phyloP scores from a whole-genome alignment of 2,797 vertebrate genomes.

The Buphagus erythrorhynchus region DNA sequence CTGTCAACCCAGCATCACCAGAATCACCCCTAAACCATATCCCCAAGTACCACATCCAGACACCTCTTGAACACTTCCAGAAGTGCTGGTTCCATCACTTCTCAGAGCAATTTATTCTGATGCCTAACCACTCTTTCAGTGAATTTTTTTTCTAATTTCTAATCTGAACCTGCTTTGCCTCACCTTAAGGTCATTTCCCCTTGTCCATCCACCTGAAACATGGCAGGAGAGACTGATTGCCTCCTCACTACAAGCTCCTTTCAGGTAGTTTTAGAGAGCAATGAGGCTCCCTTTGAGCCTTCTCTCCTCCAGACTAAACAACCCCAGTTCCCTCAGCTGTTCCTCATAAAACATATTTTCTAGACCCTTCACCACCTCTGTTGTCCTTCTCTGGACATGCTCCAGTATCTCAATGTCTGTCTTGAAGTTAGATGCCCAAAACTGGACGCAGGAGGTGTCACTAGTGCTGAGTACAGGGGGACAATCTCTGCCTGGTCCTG shows the following conservation, averaged over 20 bases:
- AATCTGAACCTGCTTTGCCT: not conserved
- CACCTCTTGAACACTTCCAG: not conserved
- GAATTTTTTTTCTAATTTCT: not conserved
- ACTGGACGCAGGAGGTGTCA: not conserved
- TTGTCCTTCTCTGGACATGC: not conserved
- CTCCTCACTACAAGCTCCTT: not conserved
- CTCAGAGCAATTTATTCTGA: not conserved
- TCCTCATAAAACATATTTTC: not conserved
- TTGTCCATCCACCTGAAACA: not conserved
- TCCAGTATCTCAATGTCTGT: not conserved
- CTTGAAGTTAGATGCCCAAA: not conserved
- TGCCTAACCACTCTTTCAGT: not conserved
- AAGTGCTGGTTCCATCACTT: not conserved
- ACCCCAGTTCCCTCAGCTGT: fast-evolving
- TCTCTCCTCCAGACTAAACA: not conserved
- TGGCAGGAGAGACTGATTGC: not conserved
- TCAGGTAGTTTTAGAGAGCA: not conserved
- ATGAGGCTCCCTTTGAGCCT: not conserved
- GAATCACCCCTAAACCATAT: not conserved
- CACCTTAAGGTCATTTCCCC: not conserved
- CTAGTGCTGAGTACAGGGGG: fast-evolving
- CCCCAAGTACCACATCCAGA: not conserved
- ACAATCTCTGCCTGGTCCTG: not conserved
- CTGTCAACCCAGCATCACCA: not conserved
- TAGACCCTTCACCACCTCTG: not conserved